Conservation (phyloP, 2,113 vertebrate species). For the Chaetura pelagica region DNA sequence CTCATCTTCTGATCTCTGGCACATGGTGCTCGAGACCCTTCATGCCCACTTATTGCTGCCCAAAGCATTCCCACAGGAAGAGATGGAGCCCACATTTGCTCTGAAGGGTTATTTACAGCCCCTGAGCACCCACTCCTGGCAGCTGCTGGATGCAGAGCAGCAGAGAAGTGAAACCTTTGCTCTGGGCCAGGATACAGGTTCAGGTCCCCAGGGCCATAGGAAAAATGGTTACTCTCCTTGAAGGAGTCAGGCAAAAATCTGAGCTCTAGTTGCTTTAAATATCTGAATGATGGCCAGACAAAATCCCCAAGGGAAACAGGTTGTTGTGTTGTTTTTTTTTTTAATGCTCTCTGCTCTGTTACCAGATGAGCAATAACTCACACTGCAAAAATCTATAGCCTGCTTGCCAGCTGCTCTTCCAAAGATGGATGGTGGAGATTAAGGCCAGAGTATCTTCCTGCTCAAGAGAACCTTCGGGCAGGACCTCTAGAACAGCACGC, state of each 20-base stretch:
- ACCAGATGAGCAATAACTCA: slow-evolving; percentile 69
- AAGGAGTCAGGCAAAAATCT: neutral
- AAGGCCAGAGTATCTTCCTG: slow-evolving; percentile 32
- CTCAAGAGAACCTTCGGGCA: slow-evolving; percentile 23
- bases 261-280: neutral
- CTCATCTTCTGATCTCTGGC: neutral
- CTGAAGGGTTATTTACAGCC: neutral
- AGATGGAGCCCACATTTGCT: neutral
- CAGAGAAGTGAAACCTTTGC: neutral
- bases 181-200: neutral
- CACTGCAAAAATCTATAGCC: slow-evolving; percentile 41
- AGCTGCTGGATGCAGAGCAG: neutral
- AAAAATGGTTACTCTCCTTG: neutral
- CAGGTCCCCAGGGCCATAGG: neutral
- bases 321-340: neutral
- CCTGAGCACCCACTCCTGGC: neutral
- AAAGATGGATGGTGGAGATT: slow-evolving; percentile 59
- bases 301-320: slow-evolving; percentile 6
- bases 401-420: slow-evolving; percentile 64
- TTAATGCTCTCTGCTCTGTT: slow-evolving; percentile 18
- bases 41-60: neutral
- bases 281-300: slow-evolving; percentile 53
- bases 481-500: neutral
- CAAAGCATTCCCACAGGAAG: neutral
- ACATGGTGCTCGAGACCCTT: neutral